phyloP scores from a whole-genome alignment of 2,797 vertebrate species.

The Lepilemur septentrionalis region DNA sequence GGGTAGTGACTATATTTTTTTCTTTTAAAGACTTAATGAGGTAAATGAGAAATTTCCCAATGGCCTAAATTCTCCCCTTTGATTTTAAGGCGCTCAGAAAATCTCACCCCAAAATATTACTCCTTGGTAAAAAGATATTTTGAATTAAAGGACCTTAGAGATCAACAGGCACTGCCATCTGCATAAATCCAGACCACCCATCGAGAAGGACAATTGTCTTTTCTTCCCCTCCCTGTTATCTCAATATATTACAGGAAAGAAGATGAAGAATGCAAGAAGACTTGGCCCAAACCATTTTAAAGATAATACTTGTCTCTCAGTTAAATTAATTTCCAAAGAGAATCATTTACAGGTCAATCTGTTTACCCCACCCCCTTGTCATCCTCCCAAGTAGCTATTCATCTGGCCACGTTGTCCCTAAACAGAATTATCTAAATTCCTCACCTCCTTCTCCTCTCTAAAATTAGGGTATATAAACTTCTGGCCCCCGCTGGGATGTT shows the following conservation, averaged over 20 bases:
- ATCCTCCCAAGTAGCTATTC: background rate
- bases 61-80: background rate
- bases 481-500: background rate
- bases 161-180: background rate
- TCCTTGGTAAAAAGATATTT: background rate
- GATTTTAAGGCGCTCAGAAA: background rate
- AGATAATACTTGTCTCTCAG: background rate
- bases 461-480: background rate
- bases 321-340: background rate
- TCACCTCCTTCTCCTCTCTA: background rate
- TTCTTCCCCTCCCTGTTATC: background rate
- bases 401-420: background rate
- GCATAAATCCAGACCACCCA: background rate
- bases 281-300: background rate
- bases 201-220: background rate
- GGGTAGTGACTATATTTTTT: background rate
- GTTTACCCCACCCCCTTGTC: background rate
- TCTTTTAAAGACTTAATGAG: background rate
- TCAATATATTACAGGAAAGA: background rate
- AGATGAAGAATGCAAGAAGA: background rate
- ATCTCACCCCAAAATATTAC: background rate
- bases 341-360: background rate
- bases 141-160: background rate
- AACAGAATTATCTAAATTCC: background rate
- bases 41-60: background rate